Percentiles rank a stretch among this genome's conserved stretches.
Conservation (phyloP, 2,888 invertebrate genomes). For the Drosophila sordidula region DNA sequence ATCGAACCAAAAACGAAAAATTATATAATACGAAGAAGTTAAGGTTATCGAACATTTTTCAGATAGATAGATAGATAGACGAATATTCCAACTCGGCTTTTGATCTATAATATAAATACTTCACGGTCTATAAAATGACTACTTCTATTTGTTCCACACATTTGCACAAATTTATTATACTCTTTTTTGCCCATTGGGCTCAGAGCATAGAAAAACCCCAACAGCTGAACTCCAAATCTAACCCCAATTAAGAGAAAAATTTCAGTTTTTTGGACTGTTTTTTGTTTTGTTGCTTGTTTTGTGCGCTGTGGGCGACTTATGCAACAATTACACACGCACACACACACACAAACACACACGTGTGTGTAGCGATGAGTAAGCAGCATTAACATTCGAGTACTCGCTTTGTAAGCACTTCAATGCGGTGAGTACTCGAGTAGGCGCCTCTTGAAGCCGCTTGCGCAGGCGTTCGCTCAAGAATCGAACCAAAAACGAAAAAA, state of each 20-base stretch:
- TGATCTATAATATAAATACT: no score
- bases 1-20: conserved; percentile 33
- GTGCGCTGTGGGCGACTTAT: conserved; percentile 45
- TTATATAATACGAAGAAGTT: conserved; percentile 51
- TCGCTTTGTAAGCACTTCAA: conserved; percentile 50
- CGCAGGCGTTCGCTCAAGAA: conserved; percentile 56
- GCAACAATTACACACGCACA: conserved; percentile 43
- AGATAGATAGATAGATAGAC: no score
- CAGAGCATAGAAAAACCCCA: background rate
- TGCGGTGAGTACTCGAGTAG: conserved; percentile 42
- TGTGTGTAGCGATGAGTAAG: conserved; percentile 47
- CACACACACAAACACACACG: background rate
- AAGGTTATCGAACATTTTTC: conserved; percentile 58
- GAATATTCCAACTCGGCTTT: no score
- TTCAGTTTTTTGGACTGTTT: conserved; percentile 2
- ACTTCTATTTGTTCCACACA: background rate
- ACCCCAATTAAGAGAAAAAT: conserved; percentile 48
- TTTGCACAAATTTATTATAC: background rate
- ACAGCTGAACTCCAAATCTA: conserved; percentile 48
- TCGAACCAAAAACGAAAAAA: conserved; percentile 24
- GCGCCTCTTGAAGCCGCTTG: conserved; percentile 51
- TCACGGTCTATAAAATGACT: background rate
- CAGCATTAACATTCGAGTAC: conserved; percentile 36
- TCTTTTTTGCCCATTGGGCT: background rate
- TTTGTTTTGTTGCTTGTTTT: background rate